These are phyloP conservation scores for Syrmaticus mikado DNA, from an alignment of 2,113 vertebrate genomes.

Conservation along the genomic window DNA sequence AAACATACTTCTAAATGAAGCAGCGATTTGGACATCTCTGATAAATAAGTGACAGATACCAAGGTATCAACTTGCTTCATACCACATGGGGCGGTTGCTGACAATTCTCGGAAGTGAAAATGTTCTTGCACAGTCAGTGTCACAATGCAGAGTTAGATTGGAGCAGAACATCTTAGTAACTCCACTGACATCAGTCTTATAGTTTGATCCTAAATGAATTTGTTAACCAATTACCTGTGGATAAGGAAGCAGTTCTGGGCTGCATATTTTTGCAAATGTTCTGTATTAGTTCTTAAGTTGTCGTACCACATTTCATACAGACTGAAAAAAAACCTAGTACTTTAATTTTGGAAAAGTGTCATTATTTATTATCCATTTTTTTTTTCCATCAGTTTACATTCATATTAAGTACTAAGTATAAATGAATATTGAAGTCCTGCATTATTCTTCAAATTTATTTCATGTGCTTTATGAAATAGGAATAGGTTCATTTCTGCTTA, in stretches of 20 bases:
- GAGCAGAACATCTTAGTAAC: background rate
- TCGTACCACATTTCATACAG: background rate
- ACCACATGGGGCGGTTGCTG: background rate
- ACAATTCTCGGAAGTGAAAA: background rate
- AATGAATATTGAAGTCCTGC: background rate
- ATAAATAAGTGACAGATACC: conserved; percentile 33
- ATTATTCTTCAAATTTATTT: background rate
- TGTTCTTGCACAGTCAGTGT: background rate
- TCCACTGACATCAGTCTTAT: background rate
- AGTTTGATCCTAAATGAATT: background rate
- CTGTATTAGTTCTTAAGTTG: background rate
- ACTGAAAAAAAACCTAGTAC: background rate
- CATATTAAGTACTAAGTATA: background rate
- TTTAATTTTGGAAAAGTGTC: conserved; percentile 1
- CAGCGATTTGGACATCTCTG: background rate
- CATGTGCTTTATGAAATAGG: background rate
- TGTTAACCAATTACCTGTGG: background rate
- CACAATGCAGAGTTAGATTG: background rate
- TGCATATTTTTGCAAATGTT: conserved; percentile 10
- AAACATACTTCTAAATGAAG: conserved; percentile 33
- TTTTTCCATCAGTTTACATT: background rate
- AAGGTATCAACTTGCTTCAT: background rate
- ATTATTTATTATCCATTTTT: background rate
- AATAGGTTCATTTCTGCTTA: background rate
- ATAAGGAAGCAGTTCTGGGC: background rate